phyloP scores from a whole-genome alignment of 2,888 invertebrate species.

The Euproctis similis region DNA sequence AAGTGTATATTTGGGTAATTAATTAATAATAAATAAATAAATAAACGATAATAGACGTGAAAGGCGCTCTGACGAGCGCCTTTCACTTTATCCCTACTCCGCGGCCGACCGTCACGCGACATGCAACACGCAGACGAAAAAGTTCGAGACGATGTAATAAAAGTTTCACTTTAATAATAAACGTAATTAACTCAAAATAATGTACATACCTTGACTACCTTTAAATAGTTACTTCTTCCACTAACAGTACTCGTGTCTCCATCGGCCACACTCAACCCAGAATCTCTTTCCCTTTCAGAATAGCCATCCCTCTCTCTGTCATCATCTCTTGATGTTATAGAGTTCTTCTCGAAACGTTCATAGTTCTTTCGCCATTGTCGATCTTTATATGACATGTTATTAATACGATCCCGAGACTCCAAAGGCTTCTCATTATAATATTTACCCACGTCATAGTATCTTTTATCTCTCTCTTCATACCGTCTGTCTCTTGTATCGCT shows the following conservation, averaged over 20 bases:
- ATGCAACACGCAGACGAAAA: too few relatives aligned
- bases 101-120: too few relatives aligned
- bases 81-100: too few relatives aligned
- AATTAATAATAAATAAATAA: too few relatives aligned
- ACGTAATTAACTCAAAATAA: not conserved
- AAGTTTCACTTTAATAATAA: too few relatives aligned
- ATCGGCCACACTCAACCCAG: constrained; percentile 59
- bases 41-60: too few relatives aligned
- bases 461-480: constrained; percentile 34
- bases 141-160: too few relatives aligned
- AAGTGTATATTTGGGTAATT: too few relatives aligned
- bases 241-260: constrained; percentile 58
- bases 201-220: constrained; percentile 51
- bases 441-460: constrained; percentile 34
- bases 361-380: constrained; percentile 32
- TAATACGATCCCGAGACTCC: constrained; percentile 22
- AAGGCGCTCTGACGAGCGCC: too few relatives aligned
- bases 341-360: constrained; percentile 50
- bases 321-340: constrained; percentile 51
- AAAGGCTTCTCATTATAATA: constrained; percentile 40
- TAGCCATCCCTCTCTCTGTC: constrained; percentile 37
- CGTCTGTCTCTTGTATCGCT: constrained; percentile 36
- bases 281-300: constrained; percentile 59
- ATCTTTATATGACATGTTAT: constrained; percentile 30
- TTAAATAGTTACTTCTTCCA: constrained; percentile 56